A percentile compares a stretch with the other conserved stretches of the same genome.
phyloP scores from a whole-genome alignment of 2,113 vertebrate species.

The Mustelus asterias region DNA sequence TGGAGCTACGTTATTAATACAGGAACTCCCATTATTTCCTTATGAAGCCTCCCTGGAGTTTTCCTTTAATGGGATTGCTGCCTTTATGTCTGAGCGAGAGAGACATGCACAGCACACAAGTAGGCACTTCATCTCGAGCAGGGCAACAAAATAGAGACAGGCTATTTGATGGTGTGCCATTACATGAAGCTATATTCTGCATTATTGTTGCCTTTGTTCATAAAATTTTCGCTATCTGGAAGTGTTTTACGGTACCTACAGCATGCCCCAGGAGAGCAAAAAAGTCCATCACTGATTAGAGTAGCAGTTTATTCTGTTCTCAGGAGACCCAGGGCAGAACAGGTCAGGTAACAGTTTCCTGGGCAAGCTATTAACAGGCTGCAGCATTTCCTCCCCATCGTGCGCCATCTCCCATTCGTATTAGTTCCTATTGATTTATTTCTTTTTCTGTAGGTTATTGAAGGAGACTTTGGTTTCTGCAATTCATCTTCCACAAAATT shows the following conservation, averaged over 20 bases:
- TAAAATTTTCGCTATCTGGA: slow-evolving; percentile 24
- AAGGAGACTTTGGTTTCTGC: slow-evolving; percentile 13
- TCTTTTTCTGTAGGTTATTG: neutral
- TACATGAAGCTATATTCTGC: neutral
- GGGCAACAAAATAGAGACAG: neutral
- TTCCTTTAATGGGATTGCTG: neutral
- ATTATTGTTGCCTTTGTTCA: slow-evolving; percentile 5
- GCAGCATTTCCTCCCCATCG: neutral
- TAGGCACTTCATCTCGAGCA: neutral
- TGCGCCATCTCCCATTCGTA: neutral
- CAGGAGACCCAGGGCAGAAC: slow-evolving; percentile 20
- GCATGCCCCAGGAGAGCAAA: neutral
- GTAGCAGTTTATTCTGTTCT: slow-evolving; percentile 34
- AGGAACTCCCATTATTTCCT: neutral
- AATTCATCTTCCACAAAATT: slow-evolving; percentile 8
- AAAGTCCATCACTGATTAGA: slow-evolving; percentile 29
- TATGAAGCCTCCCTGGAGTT: neutral
- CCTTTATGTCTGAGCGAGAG: neutral
- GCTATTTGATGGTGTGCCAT: neutral
- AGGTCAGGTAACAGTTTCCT: slow-evolving; percentile 33
- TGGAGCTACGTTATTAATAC: neutral
- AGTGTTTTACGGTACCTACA: slow-evolving; percentile 31
- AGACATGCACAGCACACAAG: neutral
- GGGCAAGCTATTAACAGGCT: slow-evolving; percentile 30
- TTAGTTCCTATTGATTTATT: slow-evolving; percentile 30